phyloP scores from a whole-genome alignment of 2,888 invertebrate species.

The Argyresthia albistria region DNA sequence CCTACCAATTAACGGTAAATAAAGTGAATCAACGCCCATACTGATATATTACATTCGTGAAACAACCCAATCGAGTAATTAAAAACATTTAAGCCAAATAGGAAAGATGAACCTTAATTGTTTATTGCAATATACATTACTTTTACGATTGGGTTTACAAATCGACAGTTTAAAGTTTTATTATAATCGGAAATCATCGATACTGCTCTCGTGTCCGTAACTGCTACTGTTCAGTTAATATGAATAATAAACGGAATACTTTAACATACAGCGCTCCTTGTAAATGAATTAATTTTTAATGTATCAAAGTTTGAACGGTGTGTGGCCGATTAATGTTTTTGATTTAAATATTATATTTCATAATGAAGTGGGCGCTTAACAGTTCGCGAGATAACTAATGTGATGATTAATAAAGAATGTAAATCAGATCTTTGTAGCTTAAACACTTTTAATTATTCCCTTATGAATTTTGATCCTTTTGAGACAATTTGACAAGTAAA shows the following conservation, averaged over 20 bases:
- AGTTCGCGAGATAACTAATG: conserved; percentile 30
- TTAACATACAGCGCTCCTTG: background rate
- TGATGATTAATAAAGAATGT: conserved; percentile 36
- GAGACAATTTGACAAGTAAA: no score
- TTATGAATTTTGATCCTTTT: no score
- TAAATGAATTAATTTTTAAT: conserved; percentile 6
- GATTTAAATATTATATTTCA: conserved; percentile 1
- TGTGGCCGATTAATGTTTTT: conserved; percentile 3
- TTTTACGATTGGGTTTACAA: background rate
- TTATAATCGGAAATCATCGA: background rate
- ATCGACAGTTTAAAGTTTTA: background rate
- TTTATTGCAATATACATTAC: background rate
- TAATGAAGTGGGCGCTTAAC: conserved; percentile 1
- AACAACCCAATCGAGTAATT: background rate
- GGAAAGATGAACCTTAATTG: background rate
- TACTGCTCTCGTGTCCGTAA: background rate
- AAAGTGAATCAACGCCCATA: background rate
- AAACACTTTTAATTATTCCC: no score
- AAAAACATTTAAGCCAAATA: conserved; percentile 4
- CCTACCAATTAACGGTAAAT: conserved; percentile 1
- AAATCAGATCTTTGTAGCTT: conserved; percentile 6
- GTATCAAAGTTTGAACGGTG: conserved; percentile 4
- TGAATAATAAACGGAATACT: background rate
- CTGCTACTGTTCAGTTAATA: background rate
- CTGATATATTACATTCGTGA: background rate